Conservation (phyloP, 2,888 invertebrate genomes). For the Laothoe populi region DNA sequence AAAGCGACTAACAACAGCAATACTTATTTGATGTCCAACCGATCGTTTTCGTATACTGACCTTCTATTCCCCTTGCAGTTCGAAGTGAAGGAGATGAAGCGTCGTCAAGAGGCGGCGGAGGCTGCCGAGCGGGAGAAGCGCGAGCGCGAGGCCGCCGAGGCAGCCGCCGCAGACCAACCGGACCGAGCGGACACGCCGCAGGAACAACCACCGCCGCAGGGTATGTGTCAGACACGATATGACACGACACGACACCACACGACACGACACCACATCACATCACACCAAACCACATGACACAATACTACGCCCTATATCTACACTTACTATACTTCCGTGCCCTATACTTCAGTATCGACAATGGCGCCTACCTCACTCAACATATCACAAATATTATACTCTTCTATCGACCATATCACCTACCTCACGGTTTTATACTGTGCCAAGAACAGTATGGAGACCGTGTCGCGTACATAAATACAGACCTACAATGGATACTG, state of each 20-base stretch:
- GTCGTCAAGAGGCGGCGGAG: slow-evolving; percentile 93
- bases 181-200: slow-evolving; percentile 68
- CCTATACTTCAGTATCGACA: too few relatives aligned
- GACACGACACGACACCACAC: background rate
- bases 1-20: background rate
- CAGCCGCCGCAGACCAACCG: slow-evolving; percentile 73
- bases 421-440: too few relatives aligned
- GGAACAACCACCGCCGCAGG: slow-evolving; percentile 66
- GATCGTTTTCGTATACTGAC: background rate
- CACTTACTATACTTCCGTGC: too few relatives aligned
- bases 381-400: too few relatives aligned
- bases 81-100: slow-evolving; percentile 97
- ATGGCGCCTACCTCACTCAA: too few relatives aligned
- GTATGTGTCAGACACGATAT: slow-evolving; percentile 49
- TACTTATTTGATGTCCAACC: background rate
- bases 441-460: too few relatives aligned
- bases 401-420: too few relatives aligned
- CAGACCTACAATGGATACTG: too few relatives aligned
- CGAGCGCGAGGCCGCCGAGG: slow-evolving; percentile 83
- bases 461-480: too few relatives aligned
- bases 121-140: slow-evolving; percentile 91
- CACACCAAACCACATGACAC: too few relatives aligned
- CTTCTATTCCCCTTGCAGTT: slow-evolving; percentile 85
- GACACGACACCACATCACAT: background rate
- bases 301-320: too few relatives aligned